Base-by-base conservation (phyloP, 2,797 vertebrate genomes). In the Rhyacichthys aspro region DNA sequence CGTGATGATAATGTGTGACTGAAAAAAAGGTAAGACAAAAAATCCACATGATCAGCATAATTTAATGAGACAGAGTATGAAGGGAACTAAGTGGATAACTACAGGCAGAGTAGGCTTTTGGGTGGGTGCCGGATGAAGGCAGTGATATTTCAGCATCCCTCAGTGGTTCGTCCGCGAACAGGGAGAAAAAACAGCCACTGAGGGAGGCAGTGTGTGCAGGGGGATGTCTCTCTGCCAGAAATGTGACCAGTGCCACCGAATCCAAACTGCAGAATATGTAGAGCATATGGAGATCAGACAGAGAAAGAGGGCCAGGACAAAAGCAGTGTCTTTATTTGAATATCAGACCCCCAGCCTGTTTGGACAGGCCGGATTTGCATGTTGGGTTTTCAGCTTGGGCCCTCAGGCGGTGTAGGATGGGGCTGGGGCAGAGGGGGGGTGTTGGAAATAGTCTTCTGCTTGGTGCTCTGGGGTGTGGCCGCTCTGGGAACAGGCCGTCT, bases 351-450 rank as follows among this genome's bases (percentile, higher is more conserved):
- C 61, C 46, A 59, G 77, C 84, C 68, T 82, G 81, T 86, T 89
- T 87, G 74, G 78, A 87, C 80, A 83, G 67, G 86, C 77, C 79
- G 52, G 67, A 85, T 89, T 88, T 89, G 81, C 82, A 89, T 88
- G 70, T 78, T 81, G 76, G 67, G 67, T 81, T 83, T 86, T 78
- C 45, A 80, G 77, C 59, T 67, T 2, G 55, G 71, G 75, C 79
- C 83, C 68, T 37, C 19, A 70, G 83, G 67, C 52, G 55, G 69
- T 67, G 66, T 37, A 43, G 52, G 42, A 32, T 48, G 19, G 37
- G 38, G 37, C 11, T 23, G 50, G 37, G 37, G 50, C 49, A 32
- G 60, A 65, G 66, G 50, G 54, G 41, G 23, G 55, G 43, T 61
- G 72, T 66, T 65, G 63, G 76, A 72, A 56, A 67, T 36, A 66